These are phyloP conservation scores for Crotophaga sulcirostris DNA, from an alignment of 2,113 vertebrate genomes.

Conservation along the genomic window DNA sequence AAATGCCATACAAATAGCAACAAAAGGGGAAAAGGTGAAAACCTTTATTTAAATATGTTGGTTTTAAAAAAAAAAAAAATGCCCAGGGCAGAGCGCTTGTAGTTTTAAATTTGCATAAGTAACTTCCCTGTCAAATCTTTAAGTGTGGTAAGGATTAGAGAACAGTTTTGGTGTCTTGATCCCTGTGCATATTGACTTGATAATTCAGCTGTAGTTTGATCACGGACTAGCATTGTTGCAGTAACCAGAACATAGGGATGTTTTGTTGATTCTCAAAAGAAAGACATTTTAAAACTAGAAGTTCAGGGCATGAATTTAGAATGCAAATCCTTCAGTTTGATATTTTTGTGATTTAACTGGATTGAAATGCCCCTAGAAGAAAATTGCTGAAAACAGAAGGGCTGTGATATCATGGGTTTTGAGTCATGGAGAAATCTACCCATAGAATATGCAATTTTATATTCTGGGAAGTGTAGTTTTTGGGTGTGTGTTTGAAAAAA, in stretches of 20 bases:
- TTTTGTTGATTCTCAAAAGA: not conserved
- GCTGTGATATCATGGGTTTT: not conserved
- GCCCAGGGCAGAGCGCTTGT: not conserved
- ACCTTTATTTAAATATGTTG: not conserved
- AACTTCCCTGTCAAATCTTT: not conserved
- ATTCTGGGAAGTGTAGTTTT: not conserved
- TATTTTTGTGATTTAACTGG: not conserved
- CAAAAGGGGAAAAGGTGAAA: conserved; percentile 86
- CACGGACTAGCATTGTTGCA: not conserved
- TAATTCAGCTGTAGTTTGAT: not conserved
- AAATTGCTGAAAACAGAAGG: not conserved
- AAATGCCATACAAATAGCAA: conserved; percentile 91
- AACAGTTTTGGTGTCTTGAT: not conserved
- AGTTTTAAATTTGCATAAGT: not conserved
- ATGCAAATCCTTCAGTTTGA: not conserved
- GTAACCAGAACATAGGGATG: not conserved
- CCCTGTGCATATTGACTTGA: not conserved
- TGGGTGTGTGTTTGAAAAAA: not conserved
- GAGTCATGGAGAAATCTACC: not conserved
- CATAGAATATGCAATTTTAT: not conserved
- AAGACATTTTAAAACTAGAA: not conserved
- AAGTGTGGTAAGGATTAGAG: not conserved
- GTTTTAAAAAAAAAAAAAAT: too few relatives aligned
- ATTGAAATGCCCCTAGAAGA: not conserved
- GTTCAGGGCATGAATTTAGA: not conserved